Percentiles rank a stretch among this genome's conserved stretches.
phyloP scores from a whole-genome alignment of 2,888 invertebrate genomes.

The Hoplodrina ambigua region DNA sequence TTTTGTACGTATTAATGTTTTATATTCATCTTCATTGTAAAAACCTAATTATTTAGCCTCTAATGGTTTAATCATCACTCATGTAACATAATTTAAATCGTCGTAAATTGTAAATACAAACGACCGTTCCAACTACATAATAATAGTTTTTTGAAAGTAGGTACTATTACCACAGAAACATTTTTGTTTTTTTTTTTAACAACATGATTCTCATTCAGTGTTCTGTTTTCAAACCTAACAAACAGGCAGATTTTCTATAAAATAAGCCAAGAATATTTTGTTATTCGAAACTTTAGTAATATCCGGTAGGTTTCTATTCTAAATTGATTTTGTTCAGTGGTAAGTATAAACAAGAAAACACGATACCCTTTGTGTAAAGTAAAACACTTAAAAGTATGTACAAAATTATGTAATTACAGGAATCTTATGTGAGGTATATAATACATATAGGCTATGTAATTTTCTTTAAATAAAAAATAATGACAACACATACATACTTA shows the following conservation, averaged over 20 bases:
- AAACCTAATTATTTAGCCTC: too few species aligned
- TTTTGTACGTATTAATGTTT: too few species aligned
- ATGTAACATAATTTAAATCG: too few species aligned
- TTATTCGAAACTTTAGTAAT: constrained; percentile 42
- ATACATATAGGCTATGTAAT: not conserved
- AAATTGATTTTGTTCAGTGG: constrained; percentile 26
- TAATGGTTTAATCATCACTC: too few species aligned
- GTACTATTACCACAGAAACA: too few species aligned
- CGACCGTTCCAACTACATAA: too few species aligned
- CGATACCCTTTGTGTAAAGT: not conserved
- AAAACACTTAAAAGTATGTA: not conserved
- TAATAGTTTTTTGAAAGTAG: too few species aligned
- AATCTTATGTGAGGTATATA: not conserved
- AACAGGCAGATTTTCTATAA: constrained; percentile 1
- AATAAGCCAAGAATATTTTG: constrained; percentile 24
- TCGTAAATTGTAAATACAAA: too few species aligned
- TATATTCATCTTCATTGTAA: too few species aligned
- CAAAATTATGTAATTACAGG: not conserved
- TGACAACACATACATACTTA: not conserved
- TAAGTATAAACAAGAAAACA: constrained; percentile 9
- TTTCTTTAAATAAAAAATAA: not conserved
- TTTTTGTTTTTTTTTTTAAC: not conserved
- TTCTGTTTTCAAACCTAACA: not conserved
- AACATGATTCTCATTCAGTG: not conserved
- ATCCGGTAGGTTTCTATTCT: constrained; percentile 23